Base-by-base conservation (phyloP, 2,888 invertebrate species). In the Siphonodentalium dalli region DNA sequence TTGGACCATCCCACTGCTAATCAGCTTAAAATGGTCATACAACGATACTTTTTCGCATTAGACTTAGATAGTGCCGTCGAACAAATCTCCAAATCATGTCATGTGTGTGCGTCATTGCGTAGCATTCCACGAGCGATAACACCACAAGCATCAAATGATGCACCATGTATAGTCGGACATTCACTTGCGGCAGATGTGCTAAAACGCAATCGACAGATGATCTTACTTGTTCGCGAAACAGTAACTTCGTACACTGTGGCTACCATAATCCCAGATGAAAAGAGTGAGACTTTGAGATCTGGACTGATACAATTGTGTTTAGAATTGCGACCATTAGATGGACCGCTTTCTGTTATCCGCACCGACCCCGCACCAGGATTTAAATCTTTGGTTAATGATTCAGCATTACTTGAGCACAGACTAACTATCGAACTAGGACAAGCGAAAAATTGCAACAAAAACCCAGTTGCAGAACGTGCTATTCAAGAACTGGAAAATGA, bases 381-480 rank as follows among this genome's bases (percentile, higher is more conserved):
- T 42, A 21, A 18, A 2, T 26, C 56, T 15, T 27, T 62, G 3
- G 18, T n/a, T 15, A 39, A 65, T 31, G 63, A 66, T 35, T 27
- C 46, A 18, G n/a, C 38, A 4, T 48, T 66, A 5, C 9, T 38
- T 8, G 29, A 48, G 5, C 28, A 58, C 15, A 40, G 52, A 8
- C 33, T 68, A n/a, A 13, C 13, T 8, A 34, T 66, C 21, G 63
- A 66, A 28, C 45, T 66, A 31, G 63, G 63, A 6, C 34, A 61
- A 1, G 39, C 43, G 8, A 68, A 62, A 39, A 66, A 69, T n/a
- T n/a, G n/a, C n/a, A n/a, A n/a, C n/a, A 67, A 68, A 43, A 69
- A 66, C 41, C 65, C 67, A 11, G 58, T 68, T 1, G 68, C 66
- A 13, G 66, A 68, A 54, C 58, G 54, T 27, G 66, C 66, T 15